Base-by-base conservation (phyloP, 2,888 invertebrate genomes). In the Adelognathus sp. region DNA sequence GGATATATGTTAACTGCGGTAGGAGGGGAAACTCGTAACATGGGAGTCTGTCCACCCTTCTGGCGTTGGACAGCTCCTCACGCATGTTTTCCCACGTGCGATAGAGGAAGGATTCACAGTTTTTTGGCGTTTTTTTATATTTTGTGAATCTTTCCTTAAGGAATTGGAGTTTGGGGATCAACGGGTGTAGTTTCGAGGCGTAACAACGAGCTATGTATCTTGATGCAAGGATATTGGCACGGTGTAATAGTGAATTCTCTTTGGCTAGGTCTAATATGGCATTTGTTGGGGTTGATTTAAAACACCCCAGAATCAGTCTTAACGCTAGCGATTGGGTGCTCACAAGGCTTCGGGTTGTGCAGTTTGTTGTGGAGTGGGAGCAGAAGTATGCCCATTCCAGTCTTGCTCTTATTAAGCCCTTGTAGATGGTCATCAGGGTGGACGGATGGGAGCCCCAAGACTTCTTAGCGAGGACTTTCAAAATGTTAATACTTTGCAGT, bases 371-470 rank as follows among this genome's bases (percentile, higher is more conserved):
- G 0, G 58, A 58, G 31, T 52, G 50, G 1, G 50, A 56, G 44
- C 54, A 69, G 5, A 69, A 54, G 7, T 46, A 29, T 2, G 56
- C 69, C 69, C 69, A 69, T 27, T 58, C 58, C 2, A 58, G 11
- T 31, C 41, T 27, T 4, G 69, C 16, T 7, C 69, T 18, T 0
- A 58, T 41, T 16, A 58, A 24, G 3, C 69, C 69, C 16, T 44
- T 69, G 5, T 69, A 69, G 9, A 69, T 36, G 6, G 44, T 18
- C 0, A 56, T 11, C 1, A 54, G 41, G 7, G 58, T 69, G n/a
- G 9, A 18, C 7, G 56, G 69, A 9, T 69, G 58, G 2, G 58
- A 41, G 18, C 58, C 69, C 56, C 69, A 58, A 5, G 69, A 54
- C n/a, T 50, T 54, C 7, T 56, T 27, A 3, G 56, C 33, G 1